Percentiles rank a stretch among this genome's conserved stretches.
Conservation (phyloP, 2,888 invertebrate genomes). For the Schizaphis graminum region DNA sequence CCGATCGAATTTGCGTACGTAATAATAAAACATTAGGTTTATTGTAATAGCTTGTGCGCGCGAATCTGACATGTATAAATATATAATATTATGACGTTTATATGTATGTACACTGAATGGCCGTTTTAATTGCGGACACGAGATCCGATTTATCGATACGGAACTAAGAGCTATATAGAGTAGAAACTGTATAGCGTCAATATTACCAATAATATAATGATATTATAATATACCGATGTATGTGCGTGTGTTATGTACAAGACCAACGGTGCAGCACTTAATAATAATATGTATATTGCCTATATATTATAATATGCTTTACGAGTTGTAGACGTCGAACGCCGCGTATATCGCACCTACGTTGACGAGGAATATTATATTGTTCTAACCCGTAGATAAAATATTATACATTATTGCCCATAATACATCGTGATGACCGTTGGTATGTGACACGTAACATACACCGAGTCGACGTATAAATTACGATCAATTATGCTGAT, state of each 20-base stretch:
- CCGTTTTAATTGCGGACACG: neutral
- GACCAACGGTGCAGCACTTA: neutral
- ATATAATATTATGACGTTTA: slow-evolving; percentile 5
- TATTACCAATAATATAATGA: neutral
- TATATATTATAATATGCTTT: neutral
- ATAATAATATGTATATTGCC: neutral
- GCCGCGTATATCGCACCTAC: neutral
- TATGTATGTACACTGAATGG: neutral
- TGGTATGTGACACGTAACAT: neutral
- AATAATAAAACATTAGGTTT: neutral
- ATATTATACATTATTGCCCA: neutral
- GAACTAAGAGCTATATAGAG: neutral
- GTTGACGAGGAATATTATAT: neutral
- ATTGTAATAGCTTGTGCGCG: neutral
- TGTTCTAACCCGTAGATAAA: neutral
- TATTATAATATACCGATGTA: neutral
- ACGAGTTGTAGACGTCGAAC: neutral
- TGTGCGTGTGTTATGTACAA: neutral
- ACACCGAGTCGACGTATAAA: neutral
- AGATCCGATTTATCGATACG: slow-evolving; percentile 28
- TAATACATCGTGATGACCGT: neutral
- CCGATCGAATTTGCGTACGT: neutral
- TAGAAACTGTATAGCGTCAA: neutral
- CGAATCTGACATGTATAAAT: neutral
- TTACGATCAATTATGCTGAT: too few species aligned